These are phyloP conservation scores for Myathropa florea DNA, from an alignment of 2,888 invertebrate genomes.

Conservation along the genomic window DNA sequence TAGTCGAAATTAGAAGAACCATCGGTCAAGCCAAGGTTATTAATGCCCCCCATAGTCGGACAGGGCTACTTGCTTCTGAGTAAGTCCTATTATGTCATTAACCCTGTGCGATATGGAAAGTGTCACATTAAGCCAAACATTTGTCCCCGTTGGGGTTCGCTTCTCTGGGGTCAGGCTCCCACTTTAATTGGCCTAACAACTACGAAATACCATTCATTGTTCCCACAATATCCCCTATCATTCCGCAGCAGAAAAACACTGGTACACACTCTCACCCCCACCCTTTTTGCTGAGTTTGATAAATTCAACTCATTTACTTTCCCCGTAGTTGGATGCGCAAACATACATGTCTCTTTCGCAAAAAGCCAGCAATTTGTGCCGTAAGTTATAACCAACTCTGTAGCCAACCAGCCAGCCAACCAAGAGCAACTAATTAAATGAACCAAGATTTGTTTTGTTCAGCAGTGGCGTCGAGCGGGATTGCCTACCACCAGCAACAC, in stretches of 20 bases:
- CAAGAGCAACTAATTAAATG: slow-evolving; percentile 45
- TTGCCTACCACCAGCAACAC: neutral
- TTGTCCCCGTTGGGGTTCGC: neutral
- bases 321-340: neutral
- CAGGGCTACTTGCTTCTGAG: neutral
- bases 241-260: too few relatives aligned
- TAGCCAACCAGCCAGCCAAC: slow-evolving; percentile 1
- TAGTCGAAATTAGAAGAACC: neutral
- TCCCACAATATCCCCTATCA: neutral
- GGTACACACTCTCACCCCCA: too few relatives aligned
- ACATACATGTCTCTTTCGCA: neutral
- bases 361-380: neutral
- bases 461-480: neutral
- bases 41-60: neutral
- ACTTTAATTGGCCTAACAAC: slow-evolving; percentile 24
- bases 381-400: neutral
- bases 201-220: slow-evolving; percentile 11
- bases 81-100: slow-evolving; percentile 6
- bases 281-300: neutral
- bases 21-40: neutral
- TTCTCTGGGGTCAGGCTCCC: neutral
- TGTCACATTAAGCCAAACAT: slow-evolving; percentile 1
- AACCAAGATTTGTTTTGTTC: slow-evolving; percentile 26
- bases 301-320: neutral
- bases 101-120: neutral